Conservation (phyloP, 2,797 vertebrate genomes). For the Merluccius polli region DNA sequence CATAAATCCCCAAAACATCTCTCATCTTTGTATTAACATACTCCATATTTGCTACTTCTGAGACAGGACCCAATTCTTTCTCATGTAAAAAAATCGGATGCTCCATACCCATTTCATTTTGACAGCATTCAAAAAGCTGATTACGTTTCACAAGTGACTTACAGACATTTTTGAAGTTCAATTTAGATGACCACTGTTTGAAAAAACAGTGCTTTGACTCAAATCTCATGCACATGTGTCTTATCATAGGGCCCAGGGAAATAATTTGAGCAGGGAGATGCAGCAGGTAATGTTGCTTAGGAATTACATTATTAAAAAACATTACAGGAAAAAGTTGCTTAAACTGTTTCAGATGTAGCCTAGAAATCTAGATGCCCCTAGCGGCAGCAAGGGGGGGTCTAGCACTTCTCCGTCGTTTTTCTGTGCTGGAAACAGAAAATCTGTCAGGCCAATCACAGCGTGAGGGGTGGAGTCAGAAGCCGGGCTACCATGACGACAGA, state of each 20-base stretch:
- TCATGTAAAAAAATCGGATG: slow-evolving; percentile 29
- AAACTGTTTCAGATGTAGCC: slow-evolving; percentile 13
- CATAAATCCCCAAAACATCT: slow-evolving; percentile 23
- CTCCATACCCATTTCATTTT: slow-evolving; percentile 23
- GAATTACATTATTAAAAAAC: slow-evolving; percentile 24
- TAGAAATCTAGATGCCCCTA: too few relatives aligned
- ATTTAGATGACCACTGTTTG: slow-evolving; percentile 31
- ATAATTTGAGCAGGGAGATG: slow-evolving; percentile 20
- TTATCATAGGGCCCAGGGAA: slow-evolving; percentile 4
- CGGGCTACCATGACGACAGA: too few relatives aligned
- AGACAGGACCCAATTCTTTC: slow-evolving; percentile 20
- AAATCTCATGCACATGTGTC: slow-evolving; percentile 29
- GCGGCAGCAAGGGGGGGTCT: too few relatives aligned
- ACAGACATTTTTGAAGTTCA: slow-evolving; percentile 33
- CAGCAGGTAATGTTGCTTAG: slow-evolving; percentile 28
- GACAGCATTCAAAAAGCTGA: slow-evolving; percentile 27
- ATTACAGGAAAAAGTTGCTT: slow-evolving; percentile 12
- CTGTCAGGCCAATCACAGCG: too few relatives aligned
- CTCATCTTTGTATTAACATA: slow-evolving; percentile 28
- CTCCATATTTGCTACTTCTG: slow-evolving; percentile 23
- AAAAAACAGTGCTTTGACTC: slow-evolving; percentile 33
- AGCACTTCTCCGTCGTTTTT: too few relatives aligned
- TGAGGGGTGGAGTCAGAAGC: too few relatives aligned
- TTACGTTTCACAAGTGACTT: slow-evolving; percentile 26
- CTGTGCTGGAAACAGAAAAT: too few relatives aligned